Conservation (phyloP, 2,888 invertebrate species). For the Polydrusus pterygomalis region DNA sequence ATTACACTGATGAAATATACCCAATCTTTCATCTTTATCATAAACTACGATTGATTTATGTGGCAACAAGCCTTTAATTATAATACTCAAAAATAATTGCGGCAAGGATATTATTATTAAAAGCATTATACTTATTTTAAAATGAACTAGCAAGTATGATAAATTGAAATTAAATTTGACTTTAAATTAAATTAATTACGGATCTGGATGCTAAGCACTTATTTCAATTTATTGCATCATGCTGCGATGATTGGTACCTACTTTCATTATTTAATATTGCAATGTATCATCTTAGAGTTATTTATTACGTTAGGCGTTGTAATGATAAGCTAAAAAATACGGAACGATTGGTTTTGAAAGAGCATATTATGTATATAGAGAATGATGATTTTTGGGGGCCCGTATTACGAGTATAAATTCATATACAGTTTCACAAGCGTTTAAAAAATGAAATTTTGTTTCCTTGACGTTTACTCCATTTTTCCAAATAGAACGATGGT, state of each 20-base stretch:
- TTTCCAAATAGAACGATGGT: too few species aligned
- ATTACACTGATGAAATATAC: constrained; percentile 25
- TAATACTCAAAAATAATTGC: constrained; percentile 26
- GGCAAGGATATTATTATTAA: constrained; percentile 21
- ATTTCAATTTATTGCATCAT: constrained; percentile 30
- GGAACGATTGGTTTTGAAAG: too few species aligned
- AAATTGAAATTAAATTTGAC: constrained; percentile 33
- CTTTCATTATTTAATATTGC: constrained; percentile 41
- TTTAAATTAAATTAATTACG: constrained; percentile 39
- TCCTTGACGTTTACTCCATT: too few species aligned
- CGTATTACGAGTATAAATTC: too few species aligned
- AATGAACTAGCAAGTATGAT: constrained; percentile 19
- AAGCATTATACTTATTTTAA: constrained; percentile 22
- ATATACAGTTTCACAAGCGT: too few species aligned
- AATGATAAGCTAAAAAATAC: not conserved
- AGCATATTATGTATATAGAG: too few species aligned
- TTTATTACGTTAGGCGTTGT: constrained; percentile 10
- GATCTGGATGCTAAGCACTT: constrained; percentile 25
- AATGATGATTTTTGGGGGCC: too few species aligned
- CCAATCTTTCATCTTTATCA: constrained; percentile 31
- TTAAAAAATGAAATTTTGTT: too few species aligned
- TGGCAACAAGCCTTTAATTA: constrained; percentile 30
- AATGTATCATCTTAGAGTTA: constrained; percentile 32
- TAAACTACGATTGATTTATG: constrained; percentile 32
- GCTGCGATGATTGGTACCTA: constrained; percentile 40